Conservation (phyloP, 2,113 vertebrate genomes). For the Ciconia stormi region DNA sequence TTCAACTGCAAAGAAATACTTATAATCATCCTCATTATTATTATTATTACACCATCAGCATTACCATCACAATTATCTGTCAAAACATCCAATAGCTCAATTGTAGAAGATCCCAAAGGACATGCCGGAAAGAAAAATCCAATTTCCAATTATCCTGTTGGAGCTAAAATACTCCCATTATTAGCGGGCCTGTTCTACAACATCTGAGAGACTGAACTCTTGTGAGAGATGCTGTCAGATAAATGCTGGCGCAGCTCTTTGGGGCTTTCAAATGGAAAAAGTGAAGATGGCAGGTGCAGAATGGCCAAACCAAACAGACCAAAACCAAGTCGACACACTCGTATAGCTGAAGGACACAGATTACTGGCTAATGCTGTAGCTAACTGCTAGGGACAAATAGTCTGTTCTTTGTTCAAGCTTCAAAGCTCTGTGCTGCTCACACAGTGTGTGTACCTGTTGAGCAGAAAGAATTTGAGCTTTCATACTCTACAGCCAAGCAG, state of each 20-base stretch:
- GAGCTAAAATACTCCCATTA: not conserved
- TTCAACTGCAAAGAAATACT: not conserved
- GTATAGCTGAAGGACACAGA: not conserved
- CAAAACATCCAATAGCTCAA: not conserved
- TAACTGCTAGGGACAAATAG: not conserved
- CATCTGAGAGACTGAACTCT: not conserved
- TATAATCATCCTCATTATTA: not conserved
- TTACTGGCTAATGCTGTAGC: not conserved
- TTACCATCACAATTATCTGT: not conserved
- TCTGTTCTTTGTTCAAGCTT: not conserved
- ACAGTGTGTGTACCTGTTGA: fast-evolving
- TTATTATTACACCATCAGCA: not conserved
- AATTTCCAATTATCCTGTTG: not conserved
- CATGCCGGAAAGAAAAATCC: not conserved
- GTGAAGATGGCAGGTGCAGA: not conserved
- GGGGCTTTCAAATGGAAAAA: not conserved
- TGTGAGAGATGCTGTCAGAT: not conserved
- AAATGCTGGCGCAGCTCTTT: not conserved
- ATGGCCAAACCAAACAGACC: not conserved
- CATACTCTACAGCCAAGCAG: not conserved
- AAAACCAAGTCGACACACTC: not conserved
- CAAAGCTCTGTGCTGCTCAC: not conserved
- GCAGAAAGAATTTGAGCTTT: not conserved
- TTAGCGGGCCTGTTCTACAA: not conserved
- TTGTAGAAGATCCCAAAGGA: not conserved